These are phyloP conservation scores for Eufriesea mexicana DNA, from an alignment of 1,140 invertebrate genomes.

Conservation along the genomic window DNA sequence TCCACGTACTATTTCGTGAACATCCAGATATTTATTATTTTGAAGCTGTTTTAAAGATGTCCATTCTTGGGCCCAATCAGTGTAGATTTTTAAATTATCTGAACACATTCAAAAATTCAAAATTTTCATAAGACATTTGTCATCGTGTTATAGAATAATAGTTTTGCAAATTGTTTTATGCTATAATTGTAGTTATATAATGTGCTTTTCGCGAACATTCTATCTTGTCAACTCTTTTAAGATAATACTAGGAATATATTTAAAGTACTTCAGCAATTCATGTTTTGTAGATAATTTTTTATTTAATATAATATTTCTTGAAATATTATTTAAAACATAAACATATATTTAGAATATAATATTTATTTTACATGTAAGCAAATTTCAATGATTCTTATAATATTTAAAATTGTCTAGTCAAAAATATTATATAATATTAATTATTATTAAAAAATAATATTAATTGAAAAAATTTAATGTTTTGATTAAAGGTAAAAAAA, in stretches of 20 bases:
- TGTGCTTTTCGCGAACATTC: too few species aligned
- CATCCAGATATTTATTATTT: background rate
- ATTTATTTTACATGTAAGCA: background rate
- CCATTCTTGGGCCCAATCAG: slow-evolving; percentile 51
- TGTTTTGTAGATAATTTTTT: background rate
- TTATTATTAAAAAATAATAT: background rate
- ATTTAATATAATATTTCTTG: too few species aligned
- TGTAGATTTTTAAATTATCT: background rate
- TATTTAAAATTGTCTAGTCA: background rate
- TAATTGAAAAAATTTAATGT: background rate
- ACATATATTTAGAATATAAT: background rate
- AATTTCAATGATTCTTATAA: background rate
- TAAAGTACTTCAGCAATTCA: background rate
- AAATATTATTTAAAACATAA: background rate
- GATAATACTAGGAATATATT: background rate
- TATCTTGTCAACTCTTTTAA: background rate
- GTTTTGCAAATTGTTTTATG: slow-evolving; percentile 6
- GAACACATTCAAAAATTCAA: slow-evolving; percentile 2
- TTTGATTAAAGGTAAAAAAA: background rate
- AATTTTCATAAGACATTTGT: background rate
- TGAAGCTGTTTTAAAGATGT: background rate
- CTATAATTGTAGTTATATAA: background rate
- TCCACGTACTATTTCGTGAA: slow-evolving; percentile 48
- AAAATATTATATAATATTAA: background rate
- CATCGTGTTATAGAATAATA: background rate